A percentile compares a stretch with the other conserved stretches of the same genome.
phyloP scores from a whole-genome alignment of 1,140 invertebrate species.

The Drosophila lacteicornis region DNA sequence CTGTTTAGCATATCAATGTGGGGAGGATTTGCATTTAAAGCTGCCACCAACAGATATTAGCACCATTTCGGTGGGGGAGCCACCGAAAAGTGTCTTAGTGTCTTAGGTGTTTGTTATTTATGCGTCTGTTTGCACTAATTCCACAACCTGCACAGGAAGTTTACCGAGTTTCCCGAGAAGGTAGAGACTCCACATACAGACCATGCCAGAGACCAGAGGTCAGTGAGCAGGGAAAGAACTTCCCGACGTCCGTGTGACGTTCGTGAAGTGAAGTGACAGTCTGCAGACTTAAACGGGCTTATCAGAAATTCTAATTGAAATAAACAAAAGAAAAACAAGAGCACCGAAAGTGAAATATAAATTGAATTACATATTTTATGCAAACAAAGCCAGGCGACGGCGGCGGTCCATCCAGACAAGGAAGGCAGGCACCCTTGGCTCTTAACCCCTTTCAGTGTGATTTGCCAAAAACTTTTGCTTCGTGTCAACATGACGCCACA shows the following conservation, averaged over 20 bases:
- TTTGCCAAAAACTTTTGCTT: conserved; percentile 48
- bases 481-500: conserved; percentile 44
- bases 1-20: conserved; percentile 78
- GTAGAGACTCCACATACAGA: background rate
- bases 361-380: conserved; percentile 55
- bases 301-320: conserved; percentile 78
- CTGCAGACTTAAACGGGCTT: conserved; percentile 69
- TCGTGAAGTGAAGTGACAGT: conserved; percentile 36
- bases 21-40: conserved; percentile 75
- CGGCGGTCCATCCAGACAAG: conserved; percentile 5
- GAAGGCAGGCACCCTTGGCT: conserved; percentile 11
- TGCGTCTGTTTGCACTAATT: conserved; percentile 78
- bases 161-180: too few species aligned
- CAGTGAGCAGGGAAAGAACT: conserved; percentile 6
- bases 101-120: conserved; percentile 76
- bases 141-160: conserved; percentile 23
- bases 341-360: conserved; percentile 48
- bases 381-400: conserved; percentile 30
- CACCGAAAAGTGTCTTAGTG: conserved; percentile 49
- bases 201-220: conserved; percentile 34
- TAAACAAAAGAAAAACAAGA: conserved; percentile 57
- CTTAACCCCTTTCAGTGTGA: conserved; percentile 19
- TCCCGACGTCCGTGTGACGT: conserved; percentile 6
- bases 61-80: conserved; percentile 33
- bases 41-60: conserved; percentile 69